Percentiles rank a stretch among this genome's conserved stretches.
Evolutionary conservation across 2,113 vertebrate genomes (phyloP).

Genomic region (Puntigrus tetrazona): DNA sequence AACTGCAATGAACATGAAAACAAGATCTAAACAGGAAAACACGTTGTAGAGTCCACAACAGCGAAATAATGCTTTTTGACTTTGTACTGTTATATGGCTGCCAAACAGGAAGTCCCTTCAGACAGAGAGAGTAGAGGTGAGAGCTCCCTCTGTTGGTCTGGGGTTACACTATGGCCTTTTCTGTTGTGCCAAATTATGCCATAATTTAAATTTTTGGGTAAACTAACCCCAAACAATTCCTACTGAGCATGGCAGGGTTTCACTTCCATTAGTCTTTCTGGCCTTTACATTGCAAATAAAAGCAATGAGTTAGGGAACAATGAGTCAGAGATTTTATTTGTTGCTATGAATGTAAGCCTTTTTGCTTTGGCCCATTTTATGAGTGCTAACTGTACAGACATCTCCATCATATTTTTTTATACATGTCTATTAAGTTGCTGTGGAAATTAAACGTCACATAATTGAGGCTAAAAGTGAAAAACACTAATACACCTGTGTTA

Average conservation of each 20-base stretch:
- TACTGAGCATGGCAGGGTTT: not conserved
- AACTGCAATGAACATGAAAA: too few relatives aligned
- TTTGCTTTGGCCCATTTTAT: not conserved
- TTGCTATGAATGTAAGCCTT: not conserved
- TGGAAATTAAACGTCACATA: not conserved
- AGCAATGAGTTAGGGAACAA: slow-evolving; percentile 11
- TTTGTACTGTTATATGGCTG: too few relatives aligned
- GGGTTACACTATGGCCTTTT: too few relatives aligned
- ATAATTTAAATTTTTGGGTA: too few relatives aligned
- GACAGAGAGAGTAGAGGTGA: too few relatives aligned
- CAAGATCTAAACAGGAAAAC: too few relatives aligned
- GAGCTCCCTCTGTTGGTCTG: too few relatives aligned
- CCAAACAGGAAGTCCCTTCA: too few relatives aligned
- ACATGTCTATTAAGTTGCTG: not conserved
- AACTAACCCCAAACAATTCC: slow-evolving; percentile 8
- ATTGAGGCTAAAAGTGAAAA: not conserved
- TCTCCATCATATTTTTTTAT: not conserved
- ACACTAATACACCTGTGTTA: not conserved
- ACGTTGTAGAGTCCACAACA: too few relatives aligned
- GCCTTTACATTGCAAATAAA: not conserved
- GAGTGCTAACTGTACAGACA: not conserved
- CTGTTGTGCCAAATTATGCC: too few relatives aligned
- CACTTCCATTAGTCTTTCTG: not conserved
- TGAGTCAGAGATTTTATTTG: not conserved
- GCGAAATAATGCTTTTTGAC: too few relatives aligned